Evolutionary conservation across 2,113 vertebrate genomes (phyloP).

Genomic region (Talpa occidentalis): DNA sequence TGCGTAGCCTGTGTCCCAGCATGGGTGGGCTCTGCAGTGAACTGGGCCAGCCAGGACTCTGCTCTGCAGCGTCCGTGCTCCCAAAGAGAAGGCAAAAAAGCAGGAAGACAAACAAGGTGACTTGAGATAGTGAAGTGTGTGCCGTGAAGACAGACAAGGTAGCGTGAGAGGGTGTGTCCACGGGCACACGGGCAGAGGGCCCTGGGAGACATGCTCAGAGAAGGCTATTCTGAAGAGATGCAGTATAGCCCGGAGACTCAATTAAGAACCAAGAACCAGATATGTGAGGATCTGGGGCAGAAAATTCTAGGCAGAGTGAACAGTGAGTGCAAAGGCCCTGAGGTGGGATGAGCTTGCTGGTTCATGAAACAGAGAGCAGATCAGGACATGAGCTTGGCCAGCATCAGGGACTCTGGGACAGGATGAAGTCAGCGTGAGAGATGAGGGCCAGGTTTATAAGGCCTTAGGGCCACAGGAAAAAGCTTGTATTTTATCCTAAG

Average conservation of each 20-base stretch:
- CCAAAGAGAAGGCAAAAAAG: background rate
- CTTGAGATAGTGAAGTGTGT: background rate
- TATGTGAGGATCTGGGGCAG: background rate
- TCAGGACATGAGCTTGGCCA: background rate
- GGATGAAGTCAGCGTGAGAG: background rate
- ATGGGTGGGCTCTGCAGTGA: background rate
- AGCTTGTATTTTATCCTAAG: background rate
- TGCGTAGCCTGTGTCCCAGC: background rate
- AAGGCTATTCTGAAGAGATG: background rate
- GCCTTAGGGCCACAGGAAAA: background rate
- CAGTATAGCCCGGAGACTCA: background rate
- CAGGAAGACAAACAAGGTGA: background rate
- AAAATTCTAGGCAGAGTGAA: background rate
- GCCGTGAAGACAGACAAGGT: background rate
- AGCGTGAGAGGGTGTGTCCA: background rate
- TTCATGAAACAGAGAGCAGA: background rate
- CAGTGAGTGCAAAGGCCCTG: background rate
- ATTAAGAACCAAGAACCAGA: background rate
- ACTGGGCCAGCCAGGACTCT: background rate
- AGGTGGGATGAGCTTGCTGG: background rate
- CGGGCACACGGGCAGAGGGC: rapidly evolving
- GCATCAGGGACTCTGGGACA: background rate
- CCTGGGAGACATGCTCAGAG: background rate
- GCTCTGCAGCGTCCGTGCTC: no score
- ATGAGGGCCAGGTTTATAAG: background rate